Percentiles rank a stretch among this genome's conserved stretches.
Conservation (phyloP, 2,113 vertebrate species). For the Paraplagusia blochii region DNA sequence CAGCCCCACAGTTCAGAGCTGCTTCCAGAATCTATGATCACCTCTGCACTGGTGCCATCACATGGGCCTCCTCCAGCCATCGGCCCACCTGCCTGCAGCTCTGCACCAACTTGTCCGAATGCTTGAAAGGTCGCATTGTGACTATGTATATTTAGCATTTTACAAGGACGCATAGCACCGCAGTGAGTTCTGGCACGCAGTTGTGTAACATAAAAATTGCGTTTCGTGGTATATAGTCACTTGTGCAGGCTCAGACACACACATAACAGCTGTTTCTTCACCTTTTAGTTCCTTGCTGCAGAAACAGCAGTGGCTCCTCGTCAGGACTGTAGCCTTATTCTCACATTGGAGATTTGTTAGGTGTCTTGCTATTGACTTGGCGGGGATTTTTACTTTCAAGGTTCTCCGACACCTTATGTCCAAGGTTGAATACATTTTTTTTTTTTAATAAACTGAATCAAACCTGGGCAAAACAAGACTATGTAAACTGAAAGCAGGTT, state of each 20-base stretch:
- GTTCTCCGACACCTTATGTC: too few relatives aligned
- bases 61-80: constrained; percentile 22
- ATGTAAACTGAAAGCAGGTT: too few relatives aligned
- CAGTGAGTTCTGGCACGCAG: constrained; percentile 13
- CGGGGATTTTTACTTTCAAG: too few relatives aligned
- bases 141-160: constrained; percentile 15
- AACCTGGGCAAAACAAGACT: too few relatives aligned
- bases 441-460: too few relatives aligned
- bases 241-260: neutral
- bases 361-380: too few relatives aligned
- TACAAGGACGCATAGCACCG: constrained; percentile 32
- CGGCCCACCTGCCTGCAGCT: constrained; percentile 32
- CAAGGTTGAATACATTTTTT: too few relatives aligned
- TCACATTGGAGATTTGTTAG: too few relatives aligned
- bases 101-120: constrained; percentile 27
- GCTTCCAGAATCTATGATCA: constrained; percentile 75
- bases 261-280: too few relatives aligned
- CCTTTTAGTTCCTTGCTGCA: too few relatives aligned
- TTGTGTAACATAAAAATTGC: constrained; percentile 1
- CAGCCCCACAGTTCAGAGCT: constrained; percentile 65
- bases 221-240: constrained; percentile 19
- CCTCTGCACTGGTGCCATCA: constrained; percentile 51
- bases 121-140: constrained; percentile 32
- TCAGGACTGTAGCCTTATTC: too few relatives aligned
- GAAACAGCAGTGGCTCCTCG: too few relatives aligned